A percentile compares a stretch with the other conserved stretches of the same genome.
Conservation (phyloP, 2,797 vertebrate species). For the Gymnopithys bicolor region DNA sequence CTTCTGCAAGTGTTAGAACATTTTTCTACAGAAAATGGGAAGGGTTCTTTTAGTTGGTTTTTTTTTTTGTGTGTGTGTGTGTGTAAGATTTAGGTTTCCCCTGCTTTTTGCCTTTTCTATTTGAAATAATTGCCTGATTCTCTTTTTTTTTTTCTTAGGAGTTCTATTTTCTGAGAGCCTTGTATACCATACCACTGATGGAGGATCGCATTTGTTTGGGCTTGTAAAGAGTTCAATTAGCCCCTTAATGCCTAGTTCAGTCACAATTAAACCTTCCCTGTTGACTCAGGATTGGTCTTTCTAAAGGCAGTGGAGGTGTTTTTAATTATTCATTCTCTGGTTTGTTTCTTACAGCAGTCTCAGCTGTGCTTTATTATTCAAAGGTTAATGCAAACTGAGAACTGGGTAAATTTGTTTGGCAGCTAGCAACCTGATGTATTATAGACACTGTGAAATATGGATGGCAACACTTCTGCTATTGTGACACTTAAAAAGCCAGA, state of each 20-base stretch:
- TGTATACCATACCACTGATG: conserved; percentile 11
- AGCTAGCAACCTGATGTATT: conserved; percentile 42
- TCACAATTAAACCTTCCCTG: conserved; percentile 72
- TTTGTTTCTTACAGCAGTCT: conserved; percentile 79
- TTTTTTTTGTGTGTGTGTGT: not conserved
- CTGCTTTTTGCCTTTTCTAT: conserved; percentile 29
- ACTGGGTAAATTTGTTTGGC: conserved; percentile 72
- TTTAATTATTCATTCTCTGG: conserved; percentile 81
- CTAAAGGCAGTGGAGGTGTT: conserved; percentile 73
- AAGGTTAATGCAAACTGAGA: conserved; percentile 80
- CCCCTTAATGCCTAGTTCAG: conserved; percentile 71
- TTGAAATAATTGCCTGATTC: conserved; percentile 30
- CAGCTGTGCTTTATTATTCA: conserved; percentile 81
- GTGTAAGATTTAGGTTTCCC: not conserved
- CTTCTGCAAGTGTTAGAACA: not conserved
- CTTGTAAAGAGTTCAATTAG: conserved; percentile 76
- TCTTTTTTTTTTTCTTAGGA: not conserved
- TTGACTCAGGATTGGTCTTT: conserved; percentile 69
- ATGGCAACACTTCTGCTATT: conserved; percentile 20
- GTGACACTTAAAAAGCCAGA: conserved; percentile 25
- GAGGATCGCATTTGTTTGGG: conserved; percentile 53
- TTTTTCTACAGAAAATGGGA: conserved; percentile 32
- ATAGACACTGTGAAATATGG: conserved; percentile 27
- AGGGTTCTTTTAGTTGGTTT: not conserved
- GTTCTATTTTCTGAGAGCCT: conserved; percentile 50